Evolutionary conservation across 1,140 invertebrate species (phyloP), one percentile per base, ranked within the genome.

Genomic region (Conus betulinus): DNA sequence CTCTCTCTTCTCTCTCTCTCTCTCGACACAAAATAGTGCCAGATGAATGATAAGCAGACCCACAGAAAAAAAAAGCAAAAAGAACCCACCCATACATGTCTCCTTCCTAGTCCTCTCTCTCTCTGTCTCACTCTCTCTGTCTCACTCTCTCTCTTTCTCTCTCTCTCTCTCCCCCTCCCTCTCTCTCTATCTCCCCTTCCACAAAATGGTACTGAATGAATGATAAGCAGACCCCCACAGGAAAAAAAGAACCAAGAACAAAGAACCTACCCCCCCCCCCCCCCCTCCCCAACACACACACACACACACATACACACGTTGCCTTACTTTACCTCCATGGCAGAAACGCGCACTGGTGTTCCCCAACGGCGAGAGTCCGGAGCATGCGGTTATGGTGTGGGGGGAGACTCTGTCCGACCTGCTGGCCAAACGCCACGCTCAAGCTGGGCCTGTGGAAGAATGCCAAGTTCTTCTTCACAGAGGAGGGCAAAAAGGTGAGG

Each of bases 281-380:
- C 10, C 60, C 10, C 60, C 10, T 4, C 10, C 60, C 1, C 60
- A 1, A 63, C 60, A 63, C 60, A 63, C 60, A 63, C 60, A 63
- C 60, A 63, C 60, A 63, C 60, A 63, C 60, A 63, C 60, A 63
- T 20, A 63, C 60, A 63, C 60, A 4, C 60, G 17, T 20, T 20
- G 17, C 60, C 60, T 63, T 11, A 0, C 60, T 39, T 39, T 0
- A 1, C 39, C 39, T 39, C 0, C 39, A 0, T 39, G 60, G 0
- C 85, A 95, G 95, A 95, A 94, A 93, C 92, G 94, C 71, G 91
- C 95, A 0, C 85, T 93, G 63, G 93, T 93, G 1, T 95, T 92
- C 89, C 92, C 93, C 5, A 95, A 95, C 91, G 95, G 95, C 15
- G 94, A 95, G 79, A 92, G 90, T 84, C 25, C 93, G 17, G 93